phyloP scores from a whole-genome alignment of 2,888 invertebrate genomes.

The Epinotia brunnichana region DNA sequence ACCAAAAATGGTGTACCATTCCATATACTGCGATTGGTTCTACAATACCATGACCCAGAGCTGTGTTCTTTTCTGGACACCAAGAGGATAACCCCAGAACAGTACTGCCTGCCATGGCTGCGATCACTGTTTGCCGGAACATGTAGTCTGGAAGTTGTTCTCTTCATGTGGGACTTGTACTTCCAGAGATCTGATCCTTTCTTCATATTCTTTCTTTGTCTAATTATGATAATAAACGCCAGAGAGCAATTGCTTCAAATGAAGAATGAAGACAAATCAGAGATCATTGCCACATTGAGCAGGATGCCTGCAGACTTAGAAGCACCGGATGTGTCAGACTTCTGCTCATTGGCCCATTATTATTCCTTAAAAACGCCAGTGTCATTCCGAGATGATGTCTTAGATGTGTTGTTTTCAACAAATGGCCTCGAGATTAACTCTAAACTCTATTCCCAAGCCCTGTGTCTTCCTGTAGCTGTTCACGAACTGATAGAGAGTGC shows the following conservation, averaged over 20 bases:
- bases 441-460: constrained; percentile 89
- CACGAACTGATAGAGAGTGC: constrained; percentile 95
- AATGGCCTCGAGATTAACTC: constrained; percentile 84
- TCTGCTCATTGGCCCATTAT: constrained; percentile 98
- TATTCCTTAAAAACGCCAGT: constrained; percentile 96
- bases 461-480: constrained; percentile 98
- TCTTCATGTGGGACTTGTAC: constrained; percentile 98
- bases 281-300: constrained; percentile 86
- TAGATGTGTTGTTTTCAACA: constrained; percentile 86
- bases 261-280: constrained; percentile 88
- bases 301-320: constrained; percentile 94
- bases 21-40: constrained; percentile 88
- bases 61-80: constrained; percentile 98
- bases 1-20: constrained; percentile 88
- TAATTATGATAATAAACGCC: constrained; percentile 98
- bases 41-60: constrained; percentile 99
- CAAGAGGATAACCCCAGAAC: constrained; percentile 95
- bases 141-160: constrained; percentile 92
- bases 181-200: constrained; percentile 98
- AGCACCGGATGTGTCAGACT: constrained; percentile 97
- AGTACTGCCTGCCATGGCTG: constrained; percentile 95
- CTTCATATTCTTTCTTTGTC: constrained; percentile 95
- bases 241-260: constrained; percentile 92
- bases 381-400: constrained; percentile 93
- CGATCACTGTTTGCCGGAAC: constrained; percentile 94